Percentiles rank a stretch among this genome's conserved stretches.
Evolutionary conservation across 2,797 vertebrate genomes (phyloP).

Genomic region (Phoxinus dragarum): DNA sequence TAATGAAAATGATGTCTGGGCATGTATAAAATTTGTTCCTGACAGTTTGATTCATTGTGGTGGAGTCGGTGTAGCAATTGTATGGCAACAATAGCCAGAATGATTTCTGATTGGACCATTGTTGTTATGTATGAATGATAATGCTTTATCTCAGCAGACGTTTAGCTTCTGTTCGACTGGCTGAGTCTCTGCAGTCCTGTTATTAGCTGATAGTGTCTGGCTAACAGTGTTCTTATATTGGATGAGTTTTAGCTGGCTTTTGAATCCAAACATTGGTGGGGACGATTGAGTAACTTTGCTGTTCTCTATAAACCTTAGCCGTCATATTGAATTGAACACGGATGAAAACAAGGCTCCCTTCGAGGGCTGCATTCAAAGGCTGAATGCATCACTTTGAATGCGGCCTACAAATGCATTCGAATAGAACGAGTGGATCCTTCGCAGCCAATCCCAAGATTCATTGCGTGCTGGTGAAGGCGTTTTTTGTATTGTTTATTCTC

Average conservation of each 20-base stretch:
- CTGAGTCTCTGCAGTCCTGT: not conserved
- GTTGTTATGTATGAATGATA: not conserved
- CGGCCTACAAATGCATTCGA: no score
- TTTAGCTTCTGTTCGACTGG: conserved; percentile 12
- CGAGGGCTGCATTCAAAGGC: no score
- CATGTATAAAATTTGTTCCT: not conserved
- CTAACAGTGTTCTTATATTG: not conserved
- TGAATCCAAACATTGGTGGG: not conserved
- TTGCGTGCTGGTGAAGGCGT: no score
- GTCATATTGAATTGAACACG: not conserved
- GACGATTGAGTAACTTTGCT: not conserved
- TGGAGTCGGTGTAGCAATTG: conserved; percentile 21
- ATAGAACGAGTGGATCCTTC: not conserved
- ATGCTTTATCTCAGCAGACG: conserved; percentile 38
- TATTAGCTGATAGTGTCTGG: conserved; percentile 1
- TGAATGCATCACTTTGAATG: not conserved
- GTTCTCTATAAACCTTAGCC: not conserved
- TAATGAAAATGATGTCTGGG: not conserved
- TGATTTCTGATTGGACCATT: conserved; percentile 29
- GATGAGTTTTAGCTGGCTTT: not conserved
- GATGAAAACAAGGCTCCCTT: not conserved
- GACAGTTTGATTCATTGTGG: conserved; percentile 10
- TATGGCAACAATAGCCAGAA: not conserved
- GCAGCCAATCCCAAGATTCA: no score
- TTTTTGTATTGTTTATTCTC: no score